Base-by-base conservation (phyloP, 1,140 invertebrate species). In the Nephotettix cincticeps region DNA sequence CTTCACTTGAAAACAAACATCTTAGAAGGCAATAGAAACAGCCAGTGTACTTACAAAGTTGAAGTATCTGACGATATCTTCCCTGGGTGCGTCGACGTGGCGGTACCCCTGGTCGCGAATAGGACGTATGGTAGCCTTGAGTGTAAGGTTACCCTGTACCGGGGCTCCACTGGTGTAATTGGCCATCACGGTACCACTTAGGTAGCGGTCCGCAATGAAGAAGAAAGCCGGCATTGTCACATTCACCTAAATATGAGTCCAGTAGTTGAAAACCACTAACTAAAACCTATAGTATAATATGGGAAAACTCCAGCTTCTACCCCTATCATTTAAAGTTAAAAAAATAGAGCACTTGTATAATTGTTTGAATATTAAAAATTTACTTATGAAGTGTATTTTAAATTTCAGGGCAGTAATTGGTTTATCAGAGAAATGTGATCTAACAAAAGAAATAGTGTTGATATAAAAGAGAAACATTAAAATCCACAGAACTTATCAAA, bases 161-260 rank as follows among this genome's bases (percentile, higher is more conserved):
- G 92, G 93, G 19, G 89, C 90, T 0, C 93, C 92, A 47, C 91
- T 94, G 0, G 93, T 96, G 81, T 96, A 98, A 88, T 99, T 99
- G 0, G 96, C 95, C 86, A 93, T 91, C 1, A 98, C 86, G 0
- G 89, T 87, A 0, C 96, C 96, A 76, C 89, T 84, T 72, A 98
- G 89, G 76, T 86, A 94, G 1, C 84, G 86, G 75, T 95, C 92
- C 17, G 90, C 92, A 72, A 93, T 91, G 77, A 96, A 91, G 79
- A 98, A 93, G 78, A 96, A 97, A 0, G 94, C 91, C 0, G 95
- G 93, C 89, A 97, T 95, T 0, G 94, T 97, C 0, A 99, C 94
- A 81, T 98, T 98, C 0, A 98, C 95, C 85, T 90, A 82, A n/a
- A n/a, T n/a, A n/a, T n/a, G n/a, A n/a, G n/a, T n/a, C 77, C 72